A percentile compares a stretch with the other conserved stretches of the same genome.
phyloP scores from a whole-genome alignment of 2,797 vertebrate genomes.

The Chelonia mydas region DNA sequence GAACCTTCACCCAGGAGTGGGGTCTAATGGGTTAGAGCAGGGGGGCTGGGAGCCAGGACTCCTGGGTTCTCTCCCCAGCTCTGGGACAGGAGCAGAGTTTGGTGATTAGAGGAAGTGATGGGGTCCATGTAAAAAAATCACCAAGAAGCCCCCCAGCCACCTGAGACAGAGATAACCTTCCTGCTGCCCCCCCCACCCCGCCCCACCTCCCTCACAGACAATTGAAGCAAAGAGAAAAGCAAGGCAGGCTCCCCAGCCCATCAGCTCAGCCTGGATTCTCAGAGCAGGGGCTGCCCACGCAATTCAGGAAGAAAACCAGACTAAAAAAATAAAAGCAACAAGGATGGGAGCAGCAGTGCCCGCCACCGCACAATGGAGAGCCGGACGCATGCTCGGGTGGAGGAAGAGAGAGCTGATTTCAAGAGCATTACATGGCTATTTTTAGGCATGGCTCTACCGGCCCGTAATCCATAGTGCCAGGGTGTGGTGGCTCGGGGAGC shows the following conservation, averaged over 20 bases:
- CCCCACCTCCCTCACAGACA: neutral
- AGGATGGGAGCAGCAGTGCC: neutral
- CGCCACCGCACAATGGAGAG: neutral
- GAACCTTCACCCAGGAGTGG: neutral
- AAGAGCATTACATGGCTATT: neutral
- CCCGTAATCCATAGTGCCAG: neutral
- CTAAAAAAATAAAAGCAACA: neutral
- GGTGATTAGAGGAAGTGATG: neutral
- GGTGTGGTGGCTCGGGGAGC: neutral
- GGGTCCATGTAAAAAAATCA: neutral
- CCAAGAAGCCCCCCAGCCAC: neutral
- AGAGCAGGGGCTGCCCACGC: neutral
- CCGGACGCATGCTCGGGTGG: neutral
- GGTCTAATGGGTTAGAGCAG: neutral
- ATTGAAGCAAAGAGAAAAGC: neutral
- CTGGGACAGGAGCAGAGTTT: neutral
- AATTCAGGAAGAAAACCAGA: neutral
- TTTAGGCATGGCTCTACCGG: neutral
- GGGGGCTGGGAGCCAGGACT: neutral
- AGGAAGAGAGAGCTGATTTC: neutral
- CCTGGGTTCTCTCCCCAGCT: neutral
- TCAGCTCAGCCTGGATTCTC: neutral
- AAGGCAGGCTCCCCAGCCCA: neutral
- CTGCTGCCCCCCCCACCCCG: neutral
- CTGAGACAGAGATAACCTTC: neutral